phyloP scores from a whole-genome alignment of 2,888 invertebrate genomes.

The Sylvicola fuscatus region DNA sequence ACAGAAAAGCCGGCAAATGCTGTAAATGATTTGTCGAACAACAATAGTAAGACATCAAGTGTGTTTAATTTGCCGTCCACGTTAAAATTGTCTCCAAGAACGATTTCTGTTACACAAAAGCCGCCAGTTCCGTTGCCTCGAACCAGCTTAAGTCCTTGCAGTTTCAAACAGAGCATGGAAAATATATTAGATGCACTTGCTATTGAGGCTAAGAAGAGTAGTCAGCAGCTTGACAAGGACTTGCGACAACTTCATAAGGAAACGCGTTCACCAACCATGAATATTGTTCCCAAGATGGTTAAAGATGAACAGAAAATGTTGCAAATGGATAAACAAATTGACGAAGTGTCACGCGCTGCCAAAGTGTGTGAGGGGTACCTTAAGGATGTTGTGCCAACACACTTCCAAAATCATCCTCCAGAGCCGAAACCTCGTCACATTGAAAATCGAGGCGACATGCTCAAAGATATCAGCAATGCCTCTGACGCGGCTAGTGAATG shows the following conservation, averaged over 20 bases:
- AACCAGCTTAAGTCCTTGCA: constrained; percentile 25
- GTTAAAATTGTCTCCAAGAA: constrained; percentile 18
- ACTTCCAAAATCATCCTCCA: not conserved
- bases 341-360: constrained; percentile 27
- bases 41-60: constrained; percentile 20
- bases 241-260: constrained; percentile 32
- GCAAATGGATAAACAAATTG: constrained; percentile 21
- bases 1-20: not conserved
- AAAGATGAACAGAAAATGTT: constrained; percentile 5
- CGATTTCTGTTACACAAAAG: constrained; percentile 17
- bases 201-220: constrained; percentile 54
- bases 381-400: constrained; percentile 20
- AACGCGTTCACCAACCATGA: constrained; percentile 9
- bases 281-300: too few species aligned
- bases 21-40: constrained; percentile 6
- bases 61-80: constrained; percentile 21
- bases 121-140: constrained; percentile 35
- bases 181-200: constrained; percentile 52
- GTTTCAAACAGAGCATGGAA: constrained; percentile 31
- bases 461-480: constrained; percentile 21
- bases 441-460: constrained; percentile 19
- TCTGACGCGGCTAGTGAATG: constrained; percentile 23
- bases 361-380: constrained; percentile 28
- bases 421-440: constrained; percentile 12
- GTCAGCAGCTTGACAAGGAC: constrained; percentile 45